A percentile compares a stretch with the other conserved stretches of the same genome.
phyloP scores from a whole-genome alignment of 2,797 vertebrate genomes.

The Spondyliosoma cantharus region DNA sequence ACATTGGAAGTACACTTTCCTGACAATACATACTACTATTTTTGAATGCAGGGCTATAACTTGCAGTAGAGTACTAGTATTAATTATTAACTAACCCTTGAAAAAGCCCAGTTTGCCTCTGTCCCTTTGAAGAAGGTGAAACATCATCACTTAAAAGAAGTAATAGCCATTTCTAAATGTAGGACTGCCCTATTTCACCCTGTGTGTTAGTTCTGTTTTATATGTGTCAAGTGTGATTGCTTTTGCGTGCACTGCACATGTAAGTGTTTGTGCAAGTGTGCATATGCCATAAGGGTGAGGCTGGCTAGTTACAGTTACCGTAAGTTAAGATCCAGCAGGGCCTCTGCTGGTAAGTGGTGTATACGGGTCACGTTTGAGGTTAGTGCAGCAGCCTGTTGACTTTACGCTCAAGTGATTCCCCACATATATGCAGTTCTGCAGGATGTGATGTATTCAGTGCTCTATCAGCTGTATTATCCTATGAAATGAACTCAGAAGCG shows the following conservation, averaged over 20 bases:
- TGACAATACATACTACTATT: no score
- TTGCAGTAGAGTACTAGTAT: no score
- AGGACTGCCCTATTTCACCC: background rate
- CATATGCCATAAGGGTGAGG: slow-evolving; percentile 63
- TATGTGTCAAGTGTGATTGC: slow-evolving; percentile 29
- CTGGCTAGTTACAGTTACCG: slow-evolving; percentile 78
- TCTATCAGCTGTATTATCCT: background rate
- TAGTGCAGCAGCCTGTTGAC: slow-evolving; percentile 58
- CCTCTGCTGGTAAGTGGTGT: slow-evolving; percentile 84
- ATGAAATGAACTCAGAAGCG: slow-evolving; percentile 15
- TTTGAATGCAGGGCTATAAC: no score
- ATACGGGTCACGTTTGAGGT: slow-evolving; percentile 86
- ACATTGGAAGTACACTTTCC: background rate
- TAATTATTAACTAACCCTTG: background rate
- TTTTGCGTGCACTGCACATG: slow-evolving; percentile 25
- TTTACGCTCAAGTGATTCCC: slow-evolving; percentile 50
- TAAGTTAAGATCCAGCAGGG: slow-evolving; percentile 72
- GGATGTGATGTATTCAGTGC: slow-evolving; percentile 49
- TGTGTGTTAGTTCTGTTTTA: slow-evolving; percentile 28
- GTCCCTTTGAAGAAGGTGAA: background rate
- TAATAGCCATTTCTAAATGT: background rate
- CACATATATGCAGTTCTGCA: slow-evolving; percentile 45
- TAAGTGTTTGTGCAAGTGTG: slow-evolving; percentile 31
- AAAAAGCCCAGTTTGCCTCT: background rate
- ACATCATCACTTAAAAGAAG: no score